Base-by-base conservation (phyloP, 1,140 invertebrate species). In the Globodera rostochiensis region DNA sequence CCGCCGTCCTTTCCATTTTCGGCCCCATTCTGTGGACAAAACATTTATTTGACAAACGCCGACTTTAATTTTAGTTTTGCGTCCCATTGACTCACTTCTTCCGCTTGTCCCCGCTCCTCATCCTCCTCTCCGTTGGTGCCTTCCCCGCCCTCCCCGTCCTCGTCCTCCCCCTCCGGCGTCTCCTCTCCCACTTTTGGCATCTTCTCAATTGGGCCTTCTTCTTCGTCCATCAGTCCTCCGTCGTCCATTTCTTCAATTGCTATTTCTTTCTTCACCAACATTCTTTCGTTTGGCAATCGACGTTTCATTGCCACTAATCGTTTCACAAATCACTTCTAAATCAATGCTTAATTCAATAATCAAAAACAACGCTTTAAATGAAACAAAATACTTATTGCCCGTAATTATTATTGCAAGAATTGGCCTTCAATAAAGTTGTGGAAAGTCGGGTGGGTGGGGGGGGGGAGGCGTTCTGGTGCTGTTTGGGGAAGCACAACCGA, bases 121-220 rank as follows among this genome's bases (percentile, higher is more conserved):
- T 64, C 11, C 15, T 15, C 15, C 53, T 53, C 53, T 53, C 15
- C 57, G 15, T 64, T 19, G 57, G 5, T 19, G 5, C 6, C 11
- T 64, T 64, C 46, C 45, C n/a, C 50, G 19, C 6, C 21, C 25
- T 73, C 71, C 21, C 25, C 53, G 47, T 73, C 74, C 66, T n/a
- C 50, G 19, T 76, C 50, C 36, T 6, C 4, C 45, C 7, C 66
- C 46, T 76, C 74, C 36, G 57, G 50, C 46, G 57, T 57, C 46
- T 64, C 66, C 46, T 64, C 66, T 57, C 19, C 19, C 49, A 19
- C 53, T 8, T 76, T 46, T 57, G 49, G 74, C 15, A 76, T 47
- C 46, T 76, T 76, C n/a, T 76, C 74, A 53, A 46, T 57, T n/a
- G 57, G 57, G 8, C 46, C 50, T 19, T 64, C 50, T 19, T 64